Base-by-base conservation (phyloP, 2,797 vertebrate genomes). In the Peromyscus melanophrys region DNA sequence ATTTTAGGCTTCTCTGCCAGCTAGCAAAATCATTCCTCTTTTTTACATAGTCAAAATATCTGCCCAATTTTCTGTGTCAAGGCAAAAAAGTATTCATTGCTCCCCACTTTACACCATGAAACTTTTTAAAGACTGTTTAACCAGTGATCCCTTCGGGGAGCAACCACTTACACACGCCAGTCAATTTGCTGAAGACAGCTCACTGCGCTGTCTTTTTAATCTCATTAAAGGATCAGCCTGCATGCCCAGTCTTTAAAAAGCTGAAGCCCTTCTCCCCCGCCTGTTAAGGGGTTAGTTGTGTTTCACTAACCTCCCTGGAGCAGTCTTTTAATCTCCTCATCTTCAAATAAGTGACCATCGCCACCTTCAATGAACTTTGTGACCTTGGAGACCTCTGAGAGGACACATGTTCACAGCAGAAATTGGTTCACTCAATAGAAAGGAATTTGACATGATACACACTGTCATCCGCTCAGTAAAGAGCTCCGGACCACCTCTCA, bases 281-380 rank as follows among this genome's bases (percentile, higher is more conserved):
- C 98, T 98, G 97, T 98, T 98, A 98, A 84, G 93, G 80, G 71
- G 98, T 99, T 99, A 99, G 98, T 98, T 95, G 71, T 97, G 83
- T 97, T 98, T 97, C 96, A 99, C 99, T 99, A 98, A 99, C 99
- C 99, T 99, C 99, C 99, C 98, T 99, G 98, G 94, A 99, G 98
- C 97, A 99, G 98, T 96, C 98, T 98, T 99, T 99, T 99, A 98
- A 99, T 99, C 94, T 99, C 99, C 98, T 99, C 99, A 96, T 99
- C 99, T 98, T 98, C 98, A 97, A 99, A 98, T 98, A 99, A 98
- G 98, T 98, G 99, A 98, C 97, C 98, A 98, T 99, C 99, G 97
- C 98, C 99, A 98, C 99, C 99, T 99, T 99, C 98, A 98, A 99
- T 98, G 98, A 99, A 98, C 99, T 98, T 99, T 98, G 99, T 99